Conservation (phyloP, 2,113 vertebrate genomes). For the Suricata suricatta region DNA sequence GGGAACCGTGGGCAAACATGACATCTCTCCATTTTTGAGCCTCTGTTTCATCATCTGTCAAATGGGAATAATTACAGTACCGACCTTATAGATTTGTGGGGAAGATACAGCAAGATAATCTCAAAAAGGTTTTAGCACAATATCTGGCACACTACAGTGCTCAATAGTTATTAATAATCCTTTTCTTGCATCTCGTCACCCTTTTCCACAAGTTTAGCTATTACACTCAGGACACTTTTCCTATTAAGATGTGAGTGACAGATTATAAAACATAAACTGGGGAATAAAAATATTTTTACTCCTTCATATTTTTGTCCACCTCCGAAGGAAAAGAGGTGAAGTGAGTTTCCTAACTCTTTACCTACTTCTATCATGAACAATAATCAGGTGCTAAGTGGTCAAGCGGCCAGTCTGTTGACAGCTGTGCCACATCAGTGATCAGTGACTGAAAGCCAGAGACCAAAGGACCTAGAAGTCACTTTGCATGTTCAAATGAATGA, state of each 20-base stretch:
- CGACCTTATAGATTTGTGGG: background rate
- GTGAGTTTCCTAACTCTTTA: background rate
- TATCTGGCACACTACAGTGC: background rate
- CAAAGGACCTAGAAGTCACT: background rate
- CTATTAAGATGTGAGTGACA: constrained; percentile 5
- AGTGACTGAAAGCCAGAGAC: background rate
- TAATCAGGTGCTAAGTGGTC: background rate
- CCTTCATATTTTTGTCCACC: background rate
- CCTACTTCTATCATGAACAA: background rate
- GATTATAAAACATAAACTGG: background rate
- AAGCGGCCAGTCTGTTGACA: background rate
- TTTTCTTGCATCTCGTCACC: background rate
- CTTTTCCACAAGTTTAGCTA: background rate
- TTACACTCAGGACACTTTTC: background rate
- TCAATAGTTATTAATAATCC: background rate
- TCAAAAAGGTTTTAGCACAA: background rate
- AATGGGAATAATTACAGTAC: background rate
- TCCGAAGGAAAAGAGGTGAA: background rate
- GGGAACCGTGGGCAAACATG: background rate
- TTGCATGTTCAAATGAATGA: background rate
- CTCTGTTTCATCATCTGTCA: background rate
- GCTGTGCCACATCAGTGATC: background rate
- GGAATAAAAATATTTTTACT: constrained; percentile 5
- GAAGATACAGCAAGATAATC: background rate
- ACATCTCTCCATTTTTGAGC: background rate